Conservation (phyloP, 2,113 vertebrate species). For the Tretioscincus oriximinensis region DNA sequence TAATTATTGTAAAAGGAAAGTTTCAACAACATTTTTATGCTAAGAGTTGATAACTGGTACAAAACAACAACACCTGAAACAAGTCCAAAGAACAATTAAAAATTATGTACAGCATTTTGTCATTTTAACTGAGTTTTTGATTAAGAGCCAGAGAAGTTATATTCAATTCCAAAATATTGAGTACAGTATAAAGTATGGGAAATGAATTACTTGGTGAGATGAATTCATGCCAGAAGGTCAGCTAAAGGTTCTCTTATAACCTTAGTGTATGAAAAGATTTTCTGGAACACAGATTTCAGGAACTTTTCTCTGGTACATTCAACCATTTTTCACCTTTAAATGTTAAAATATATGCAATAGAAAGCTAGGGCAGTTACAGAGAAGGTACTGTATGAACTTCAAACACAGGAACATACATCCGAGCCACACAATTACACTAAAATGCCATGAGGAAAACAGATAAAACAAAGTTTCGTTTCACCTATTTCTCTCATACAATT, state of each 20-base stretch:
- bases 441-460: constrained; percentile 34
- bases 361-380: not conserved
- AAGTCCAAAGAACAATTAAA: not conserved
- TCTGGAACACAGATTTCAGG: constrained; percentile 11
- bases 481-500: constrained; percentile 2
- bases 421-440: constrained; percentile 8
- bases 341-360: constrained; percentile 20
- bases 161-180: not conserved
- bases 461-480: constrained; percentile 40
- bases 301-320: constrained; percentile 11
- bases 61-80: not conserved
- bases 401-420: constrained; percentile 1
- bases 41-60: not conserved
- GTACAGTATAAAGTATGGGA: not conserved
- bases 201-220: not conserved
- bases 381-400: not conserved
- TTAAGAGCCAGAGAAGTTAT: not conserved
- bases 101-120: not conserved
- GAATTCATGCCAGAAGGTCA: not conserved
- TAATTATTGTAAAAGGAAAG: not conserved
- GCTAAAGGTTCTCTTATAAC: not conserved
- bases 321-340: constrained; percentile 13
- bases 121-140: not conserved
- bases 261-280: not conserved
- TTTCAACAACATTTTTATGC: not conserved